Percentiles rank a stretch among this genome's conserved stretches.
Conservation (phyloP, 53 echinoderm and acorn worm species). For the Temnopleurus reevesii region DNA sequence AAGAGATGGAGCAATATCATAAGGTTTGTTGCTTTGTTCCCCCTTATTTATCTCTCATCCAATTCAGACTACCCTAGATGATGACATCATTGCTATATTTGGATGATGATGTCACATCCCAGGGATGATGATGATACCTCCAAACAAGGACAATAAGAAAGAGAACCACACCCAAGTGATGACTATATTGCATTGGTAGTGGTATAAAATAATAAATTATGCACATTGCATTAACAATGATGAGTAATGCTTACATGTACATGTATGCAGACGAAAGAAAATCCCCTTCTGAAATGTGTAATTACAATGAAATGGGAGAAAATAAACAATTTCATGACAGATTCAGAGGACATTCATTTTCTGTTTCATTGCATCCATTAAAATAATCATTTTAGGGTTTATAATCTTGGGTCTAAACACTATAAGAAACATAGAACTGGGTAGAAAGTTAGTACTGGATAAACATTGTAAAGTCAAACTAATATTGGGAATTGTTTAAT, state of each 20-base stretch:
- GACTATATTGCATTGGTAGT: neutral
- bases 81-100: conserved; percentile 27
- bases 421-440: too few relatives aligned
- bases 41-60: neutral
- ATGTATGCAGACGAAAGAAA: neutral
- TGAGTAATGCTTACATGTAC: neutral
- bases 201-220: neutral
- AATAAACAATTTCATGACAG: too few relatives aligned
- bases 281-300: too few relatives aligned
- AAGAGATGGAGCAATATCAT: neutral
- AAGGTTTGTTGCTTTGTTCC: neutral
- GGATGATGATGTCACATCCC: neutral
- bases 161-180: neutral
- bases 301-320: too few relatives aligned
- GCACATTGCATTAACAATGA: neutral
- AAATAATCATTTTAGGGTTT: too few relatives aligned
- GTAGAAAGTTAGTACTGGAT: too few relatives aligned
- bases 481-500: too few relatives aligned
- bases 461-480: too few relatives aligned
- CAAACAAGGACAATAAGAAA: neutral
- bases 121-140: neutral
- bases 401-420: too few relatives aligned
- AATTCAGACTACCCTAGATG: conserved; percentile 8
- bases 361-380: too few relatives aligned
- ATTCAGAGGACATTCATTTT: too few relatives aligned